Evolutionary conservation across 2,113 vertebrate genomes (phyloP).

Genomic region (Cnemophilus loriae): DNA sequence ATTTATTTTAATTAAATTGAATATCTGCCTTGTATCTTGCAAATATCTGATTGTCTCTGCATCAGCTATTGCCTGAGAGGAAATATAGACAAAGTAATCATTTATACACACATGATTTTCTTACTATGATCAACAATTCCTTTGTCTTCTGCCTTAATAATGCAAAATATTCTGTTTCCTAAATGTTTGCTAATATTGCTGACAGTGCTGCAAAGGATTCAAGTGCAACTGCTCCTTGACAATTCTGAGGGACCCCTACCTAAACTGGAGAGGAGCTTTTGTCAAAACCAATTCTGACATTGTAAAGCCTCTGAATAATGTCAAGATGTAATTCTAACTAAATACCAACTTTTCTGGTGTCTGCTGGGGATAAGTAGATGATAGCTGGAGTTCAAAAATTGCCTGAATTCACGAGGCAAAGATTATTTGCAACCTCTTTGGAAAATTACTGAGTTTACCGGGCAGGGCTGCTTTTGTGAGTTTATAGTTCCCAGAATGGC

Average conservation of each 20-base stretch:
- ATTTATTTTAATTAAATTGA: slow-evolving; percentile 56
- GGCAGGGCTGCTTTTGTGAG: not conserved
- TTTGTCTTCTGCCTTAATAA: slow-evolving; percentile 35
- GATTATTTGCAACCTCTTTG: not conserved
- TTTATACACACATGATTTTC: slow-evolving; percentile 19
- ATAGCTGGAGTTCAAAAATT: not conserved
- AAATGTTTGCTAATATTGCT: not conserved
- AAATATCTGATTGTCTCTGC: slow-evolving; percentile 37
- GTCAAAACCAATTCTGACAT: not conserved
- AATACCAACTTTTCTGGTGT: not conserved
- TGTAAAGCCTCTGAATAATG: not conserved
- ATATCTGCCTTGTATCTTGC: slow-evolving; percentile 45
- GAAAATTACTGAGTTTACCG: not conserved
- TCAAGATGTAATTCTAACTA: not conserved
- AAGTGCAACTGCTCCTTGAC: not conserved
- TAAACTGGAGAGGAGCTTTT: not conserved
- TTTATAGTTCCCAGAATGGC: not conserved
- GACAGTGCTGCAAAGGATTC: not conserved
- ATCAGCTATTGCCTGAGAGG: slow-evolving; percentile 23
- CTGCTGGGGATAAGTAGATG: not conserved
- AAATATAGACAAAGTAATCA: slow-evolving; percentile 30
- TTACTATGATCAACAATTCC: not conserved
- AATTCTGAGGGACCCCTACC: not conserved
- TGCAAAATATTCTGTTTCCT: not conserved
- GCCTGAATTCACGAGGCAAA: not conserved